These are phyloP conservation scores for Peromyscus californicus DNA, from an alignment of 2,113 vertebrate species.

Conservation along the genomic window DNA sequence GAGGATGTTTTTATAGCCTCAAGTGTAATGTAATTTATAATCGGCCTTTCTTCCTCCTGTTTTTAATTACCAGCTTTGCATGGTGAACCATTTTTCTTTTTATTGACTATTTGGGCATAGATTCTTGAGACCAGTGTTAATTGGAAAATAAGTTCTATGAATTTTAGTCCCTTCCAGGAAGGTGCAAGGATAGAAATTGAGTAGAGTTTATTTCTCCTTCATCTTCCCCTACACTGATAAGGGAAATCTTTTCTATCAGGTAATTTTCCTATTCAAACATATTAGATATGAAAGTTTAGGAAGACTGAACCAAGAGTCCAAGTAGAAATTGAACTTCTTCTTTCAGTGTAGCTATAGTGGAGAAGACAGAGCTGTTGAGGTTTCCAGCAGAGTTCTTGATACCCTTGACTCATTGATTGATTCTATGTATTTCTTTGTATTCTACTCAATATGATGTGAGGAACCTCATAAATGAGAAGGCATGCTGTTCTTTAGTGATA, in stretches of 20 bases:
- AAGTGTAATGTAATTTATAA: slow-evolving; percentile 79
- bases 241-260: not conserved
- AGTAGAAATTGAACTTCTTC: not conserved
- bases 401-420: slow-evolving; percentile 48
- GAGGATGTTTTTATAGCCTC: slow-evolving; percentile 73
- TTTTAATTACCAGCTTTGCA: slow-evolving; percentile 82
- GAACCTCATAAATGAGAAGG: not conserved
- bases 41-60: slow-evolving; percentile 72
- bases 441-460: slow-evolving; percentile 30
- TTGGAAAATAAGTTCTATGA: slow-evolving; percentile 74
- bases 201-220: not conserved
- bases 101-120: slow-evolving; percentile 63
- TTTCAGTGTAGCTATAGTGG: not conserved
- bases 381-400: slow-evolving; percentile 11
- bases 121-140: slow-evolving; percentile 65
- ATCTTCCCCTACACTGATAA: not conserved
- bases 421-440: slow-evolving; percentile 14
- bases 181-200: slow-evolving; percentile 44
- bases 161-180: slow-evolving; percentile 53
- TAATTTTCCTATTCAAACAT: slow-evolving; percentile 33
- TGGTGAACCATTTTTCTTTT: slow-evolving; percentile 68
- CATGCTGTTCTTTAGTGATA: slow-evolving; percentile 17
- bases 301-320: not conserved
- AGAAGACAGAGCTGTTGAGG: not conserved
- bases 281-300: slow-evolving; percentile 6